Evolutionary conservation across 2,113 vertebrate species (phyloP), one percentile per base, ranked within the genome.

Genomic region (Acinonyx jubatus): DNA sequence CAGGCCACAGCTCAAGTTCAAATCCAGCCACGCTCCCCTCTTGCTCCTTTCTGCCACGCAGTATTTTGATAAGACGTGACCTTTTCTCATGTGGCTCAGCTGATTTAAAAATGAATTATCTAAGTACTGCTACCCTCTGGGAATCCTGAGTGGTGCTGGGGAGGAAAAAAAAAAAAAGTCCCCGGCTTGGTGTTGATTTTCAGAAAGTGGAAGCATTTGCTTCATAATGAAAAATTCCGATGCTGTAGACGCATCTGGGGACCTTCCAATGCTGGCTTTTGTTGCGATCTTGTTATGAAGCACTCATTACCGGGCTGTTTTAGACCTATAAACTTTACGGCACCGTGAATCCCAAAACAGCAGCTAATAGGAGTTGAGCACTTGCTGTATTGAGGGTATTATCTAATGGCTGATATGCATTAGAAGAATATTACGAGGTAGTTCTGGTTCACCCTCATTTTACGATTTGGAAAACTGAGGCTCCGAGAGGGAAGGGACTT

Each of bases 81-180:
- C 5, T 68, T 69, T 87, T 45, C 76, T 74, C 7, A 5, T 74
- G 76, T 19, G 14, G 48, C 57, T 68, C 65, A 50, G 82, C 38
- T 65, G 71, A 92, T 85, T 83, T 83, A 48, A 83, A 95, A 91
- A 81, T 50, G 81, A 79, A 68, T 88, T 78, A 23, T 74, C 76
- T 78, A 90, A 93, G 61, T 79, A 16, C 61, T 7, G 27, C 61
- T 97, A 31, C 48, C 81, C 81, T 78, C 55, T 87, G 89, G 89
- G 92, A 93, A 57, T 89, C 27, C 38, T 55, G n/a, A 82, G 90
- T 25, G 31, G 16, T 52, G 38, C 19, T 27, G 45, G 48, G 25
- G 8, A 12, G 36, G 10, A 52, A 23, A 4, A 33, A 50, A 33
- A n/a, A n/a, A n/a, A 65, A 63, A 55, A 7, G 19, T 63, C 21